Evolutionary conservation across 2,113 vertebrate species (phyloP).

Genomic region (Xenotilapia leptura): DNA sequence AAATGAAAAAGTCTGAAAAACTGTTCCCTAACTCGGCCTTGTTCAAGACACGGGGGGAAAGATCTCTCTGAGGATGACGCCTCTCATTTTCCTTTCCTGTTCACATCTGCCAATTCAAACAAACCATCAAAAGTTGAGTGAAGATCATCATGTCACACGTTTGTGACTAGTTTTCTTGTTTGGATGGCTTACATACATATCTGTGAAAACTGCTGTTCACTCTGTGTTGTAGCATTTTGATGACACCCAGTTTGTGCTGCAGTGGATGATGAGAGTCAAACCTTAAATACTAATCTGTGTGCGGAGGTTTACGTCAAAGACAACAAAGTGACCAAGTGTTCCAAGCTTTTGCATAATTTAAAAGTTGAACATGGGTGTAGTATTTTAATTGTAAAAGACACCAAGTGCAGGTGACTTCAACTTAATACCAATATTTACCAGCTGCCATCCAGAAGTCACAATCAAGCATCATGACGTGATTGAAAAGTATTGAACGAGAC

Average conservation of each 20-base stretch:
- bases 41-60: no score
- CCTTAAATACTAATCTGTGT: not conserved
- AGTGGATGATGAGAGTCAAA: not conserved
- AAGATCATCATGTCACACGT: accelerated
- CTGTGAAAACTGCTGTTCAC: not conserved
- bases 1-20: no score
- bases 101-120: not conserved
- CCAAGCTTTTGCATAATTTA: not conserved
- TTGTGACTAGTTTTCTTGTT: accelerated
- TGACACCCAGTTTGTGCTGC: not conserved
- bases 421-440: not conserved
- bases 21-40: no score
- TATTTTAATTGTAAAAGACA: not conserved
- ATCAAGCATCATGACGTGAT: not conserved
- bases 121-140: not conserved
- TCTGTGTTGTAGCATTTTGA: not conserved
- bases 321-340: not conserved
- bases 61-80: not conserved
- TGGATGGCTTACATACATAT: not conserved
- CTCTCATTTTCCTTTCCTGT: not conserved
- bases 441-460: not conserved
- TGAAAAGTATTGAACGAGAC: no score
- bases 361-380: not conserved
- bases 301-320: not conserved
- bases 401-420: not conserved